Conservation (phyloP, 2,888 invertebrate genomes). For the Dryobotodes eremita region DNA sequence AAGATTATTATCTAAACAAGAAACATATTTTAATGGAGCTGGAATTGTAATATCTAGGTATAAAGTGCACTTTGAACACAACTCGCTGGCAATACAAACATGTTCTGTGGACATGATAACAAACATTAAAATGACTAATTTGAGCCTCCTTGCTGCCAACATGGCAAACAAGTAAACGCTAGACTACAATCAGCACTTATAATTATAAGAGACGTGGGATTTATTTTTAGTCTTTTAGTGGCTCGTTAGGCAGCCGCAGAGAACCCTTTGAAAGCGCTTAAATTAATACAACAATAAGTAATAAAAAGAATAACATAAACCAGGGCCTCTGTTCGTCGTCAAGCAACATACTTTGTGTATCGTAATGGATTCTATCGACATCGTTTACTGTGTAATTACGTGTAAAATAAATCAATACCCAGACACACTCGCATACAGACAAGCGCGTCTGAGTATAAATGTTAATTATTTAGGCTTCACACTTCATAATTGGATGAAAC, state of each 20-base stretch:
- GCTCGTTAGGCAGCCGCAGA: not conserved
- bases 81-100: not conserved
- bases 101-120: not conserved
- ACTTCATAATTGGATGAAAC: slow-evolving; percentile 33
- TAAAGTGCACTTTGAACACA: not conserved
- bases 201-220: slow-evolving; percentile 2
- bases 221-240: slow-evolving; percentile 22
- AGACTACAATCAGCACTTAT: not conserved
- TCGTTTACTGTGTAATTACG: slow-evolving; percentile 30
- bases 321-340: slow-evolving; percentile 18
- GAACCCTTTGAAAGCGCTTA: not conserved
- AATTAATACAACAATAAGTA: slow-evolving; percentile 3
- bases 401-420: slow-evolving; percentile 18
- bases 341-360: slow-evolving; percentile 1
- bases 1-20: not conserved
- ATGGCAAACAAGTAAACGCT: slow-evolving; percentile 10
- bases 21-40: not conserved
- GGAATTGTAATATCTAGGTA: not conserved
- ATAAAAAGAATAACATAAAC: slow-evolving; percentile 23
- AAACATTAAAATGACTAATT: not conserved
- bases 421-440: slow-evolving; percentile 1
- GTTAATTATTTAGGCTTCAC: slow-evolving; percentile 23
- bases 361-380: slow-evolving; percentile 28
- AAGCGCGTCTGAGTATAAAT: slow-evolving; percentile 4
- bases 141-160: not conserved